Percentiles rank a stretch among this genome's conserved stretches.
Evolutionary conservation across 2,797 vertebrate genomes (phyloP).

Genomic region (Hypotaenidia philippensis): DNA sequence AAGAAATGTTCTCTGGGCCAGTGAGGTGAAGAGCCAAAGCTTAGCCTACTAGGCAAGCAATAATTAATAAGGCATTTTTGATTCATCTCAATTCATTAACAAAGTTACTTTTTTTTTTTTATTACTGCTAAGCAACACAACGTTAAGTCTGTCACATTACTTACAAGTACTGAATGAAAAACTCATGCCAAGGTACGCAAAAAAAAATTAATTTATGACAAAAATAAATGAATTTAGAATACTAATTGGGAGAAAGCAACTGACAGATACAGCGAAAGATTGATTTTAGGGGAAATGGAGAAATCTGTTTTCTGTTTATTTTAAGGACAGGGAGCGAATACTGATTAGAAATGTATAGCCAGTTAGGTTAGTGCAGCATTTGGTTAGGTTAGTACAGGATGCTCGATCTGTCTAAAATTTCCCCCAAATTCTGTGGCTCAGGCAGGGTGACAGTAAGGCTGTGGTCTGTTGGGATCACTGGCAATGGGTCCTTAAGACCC

Average conservation of each 20-base stretch:
- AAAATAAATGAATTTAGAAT: conserved; percentile 83
- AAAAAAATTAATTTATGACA: conserved; percentile 78
- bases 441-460: background rate
- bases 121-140: conserved; percentile 68
- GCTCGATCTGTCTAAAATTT: conserved; percentile 64
- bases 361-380: conserved; percentile 53
- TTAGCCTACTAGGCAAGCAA: conserved; percentile 86
- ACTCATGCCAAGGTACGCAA: conserved; percentile 72
- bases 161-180: conserved; percentile 81
- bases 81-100: conserved; percentile 89
- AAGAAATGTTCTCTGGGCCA: conserved; percentile 88
- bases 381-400: conserved; percentile 68
- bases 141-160: conserved; percentile 75
- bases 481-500: background rate
- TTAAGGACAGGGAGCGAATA: conserved; percentile 81
- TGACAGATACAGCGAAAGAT: conserved; percentile 80
- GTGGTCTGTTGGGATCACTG: background rate
- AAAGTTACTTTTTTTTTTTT: conserved; percentile 79
- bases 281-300: conserved; percentile 82
- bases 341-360: conserved; percentile 78
- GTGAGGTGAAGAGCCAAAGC: conserved; percentile 92
- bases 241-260: conserved; percentile 81
- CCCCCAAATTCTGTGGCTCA: conserved; percentile 38
- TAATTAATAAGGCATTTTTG: conserved; percentile 90
- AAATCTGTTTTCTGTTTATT: conserved; percentile 85